Conservation (phyloP, 2,888 invertebrate species). For the Podotricha telesiphe region DNA sequence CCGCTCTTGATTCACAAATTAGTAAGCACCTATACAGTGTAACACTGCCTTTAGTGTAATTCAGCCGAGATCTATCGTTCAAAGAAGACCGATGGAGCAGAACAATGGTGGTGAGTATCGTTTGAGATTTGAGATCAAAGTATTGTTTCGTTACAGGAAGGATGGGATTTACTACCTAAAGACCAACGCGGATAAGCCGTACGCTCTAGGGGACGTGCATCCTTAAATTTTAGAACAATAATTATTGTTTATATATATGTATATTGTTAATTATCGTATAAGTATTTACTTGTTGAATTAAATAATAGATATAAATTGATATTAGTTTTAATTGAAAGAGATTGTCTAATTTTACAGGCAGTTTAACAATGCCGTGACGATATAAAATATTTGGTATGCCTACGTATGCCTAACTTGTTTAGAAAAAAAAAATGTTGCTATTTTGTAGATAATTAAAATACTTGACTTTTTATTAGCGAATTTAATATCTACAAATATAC, state of each 20-base stretch:
- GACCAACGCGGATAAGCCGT: slow-evolving; percentile 80
- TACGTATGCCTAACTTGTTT: too few relatives aligned
- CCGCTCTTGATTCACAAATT: not conserved
- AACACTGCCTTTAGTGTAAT: not conserved
- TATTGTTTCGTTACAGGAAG: slow-evolving; percentile 76
- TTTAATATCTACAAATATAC: not conserved
- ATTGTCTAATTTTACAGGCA: too few relatives aligned
- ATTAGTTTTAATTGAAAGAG: too few relatives aligned
- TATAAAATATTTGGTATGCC: too few relatives aligned
- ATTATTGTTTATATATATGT: not conserved
- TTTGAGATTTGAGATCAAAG: slow-evolving; percentile 47
- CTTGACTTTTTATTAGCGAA: not conserved
- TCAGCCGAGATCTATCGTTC: slow-evolving; percentile 23
- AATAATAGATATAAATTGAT: too few relatives aligned
- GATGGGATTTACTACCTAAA: slow-evolving; percentile 82
- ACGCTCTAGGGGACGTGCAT: slow-evolving; percentile 68
- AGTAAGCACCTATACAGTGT: not conserved
- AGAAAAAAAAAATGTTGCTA: too few relatives aligned
- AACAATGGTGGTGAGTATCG: slow-evolving; percentile 30
- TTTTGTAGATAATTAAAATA: too few relatives aligned
- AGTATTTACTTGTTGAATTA: too few relatives aligned
- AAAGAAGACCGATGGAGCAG: slow-evolving; percentile 23
- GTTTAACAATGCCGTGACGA: too few relatives aligned
- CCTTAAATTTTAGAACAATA: slow-evolving; percentile 46
- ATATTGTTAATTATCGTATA: too few relatives aligned